A percentile compares a stretch with the other conserved stretches of the same genome.
Conservation (phyloP, 2,797 vertebrate genomes). For the Paramormyrops hopkinsi region DNA sequence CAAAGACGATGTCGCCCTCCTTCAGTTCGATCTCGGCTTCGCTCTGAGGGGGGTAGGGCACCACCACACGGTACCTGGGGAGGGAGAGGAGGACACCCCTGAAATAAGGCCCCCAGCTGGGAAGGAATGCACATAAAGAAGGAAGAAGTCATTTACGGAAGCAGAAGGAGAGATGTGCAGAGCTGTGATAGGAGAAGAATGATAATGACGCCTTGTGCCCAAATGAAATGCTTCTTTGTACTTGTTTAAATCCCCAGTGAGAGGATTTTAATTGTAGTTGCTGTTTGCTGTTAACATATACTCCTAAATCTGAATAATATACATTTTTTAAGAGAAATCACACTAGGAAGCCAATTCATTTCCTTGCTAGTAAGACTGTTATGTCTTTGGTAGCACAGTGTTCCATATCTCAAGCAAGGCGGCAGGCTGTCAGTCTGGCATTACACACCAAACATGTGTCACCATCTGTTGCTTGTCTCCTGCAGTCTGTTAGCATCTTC, state of each 20-base stretch:
- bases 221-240: background rate
- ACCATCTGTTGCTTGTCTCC: background rate
- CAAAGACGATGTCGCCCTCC: slow-evolving; percentile 96
- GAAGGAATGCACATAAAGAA: background rate
- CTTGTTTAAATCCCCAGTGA: background rate
- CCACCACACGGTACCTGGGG: slow-evolving; percentile 89
- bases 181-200: background rate
- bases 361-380: background rate
- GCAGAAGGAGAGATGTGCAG: background rate
- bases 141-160: background rate
- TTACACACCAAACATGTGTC: background rate
- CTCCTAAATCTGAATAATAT: background rate
- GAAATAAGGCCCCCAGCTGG: background rate
- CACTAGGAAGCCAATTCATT: background rate
- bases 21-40: slow-evolving; percentile 98
- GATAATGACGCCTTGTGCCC: background rate
- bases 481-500: slow-evolving; percentile 7
- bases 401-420: background rate
- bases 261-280: background rate
- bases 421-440: background rate
- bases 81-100: background rate
- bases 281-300: background rate
- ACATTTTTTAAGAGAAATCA: background rate
- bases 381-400: background rate
- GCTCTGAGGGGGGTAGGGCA: slow-evolving; percentile 95